Evolutionary conservation across 2,113 vertebrate genomes (phyloP).

Genomic region (Uria aalge): DNA sequence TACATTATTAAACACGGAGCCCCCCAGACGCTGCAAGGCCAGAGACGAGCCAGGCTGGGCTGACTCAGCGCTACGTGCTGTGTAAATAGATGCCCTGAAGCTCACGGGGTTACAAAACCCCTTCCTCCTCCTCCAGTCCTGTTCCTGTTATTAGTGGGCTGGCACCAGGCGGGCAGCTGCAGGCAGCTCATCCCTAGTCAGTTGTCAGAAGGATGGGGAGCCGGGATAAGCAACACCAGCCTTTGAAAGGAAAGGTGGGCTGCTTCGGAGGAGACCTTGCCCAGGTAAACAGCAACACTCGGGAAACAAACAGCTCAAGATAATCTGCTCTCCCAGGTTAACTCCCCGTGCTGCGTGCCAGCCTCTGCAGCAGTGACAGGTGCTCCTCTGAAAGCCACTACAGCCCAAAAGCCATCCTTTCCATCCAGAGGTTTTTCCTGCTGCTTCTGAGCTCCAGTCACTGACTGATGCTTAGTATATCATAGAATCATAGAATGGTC

Average conservation of each 20-base stretch:
- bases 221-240: background rate
- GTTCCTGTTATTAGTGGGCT: background rate
- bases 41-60: background rate
- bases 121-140: background rate
- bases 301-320: background rate
- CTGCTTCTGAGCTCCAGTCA: background rate
- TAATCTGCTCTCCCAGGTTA: background rate
- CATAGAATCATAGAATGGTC: background rate
- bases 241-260: background rate
- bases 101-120: background rate
- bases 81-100: background rate
- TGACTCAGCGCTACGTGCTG: background rate
- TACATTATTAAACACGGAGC: background rate
- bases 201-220: background rate
- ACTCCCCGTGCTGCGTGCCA: background rate
- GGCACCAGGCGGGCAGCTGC: background rate
- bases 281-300: background rate
- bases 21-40: accelerated
- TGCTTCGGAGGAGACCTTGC: background rate
- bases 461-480: accelerated
- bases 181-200: background rate
- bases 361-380: background rate
- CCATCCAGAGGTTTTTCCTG: background rate
- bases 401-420: background rate
- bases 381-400: background rate